Percentiles rank a stretch among this genome's conserved stretches.
Conservation (phyloP, 2,888 invertebrate genomes). For the Mimas tiliae region DNA sequence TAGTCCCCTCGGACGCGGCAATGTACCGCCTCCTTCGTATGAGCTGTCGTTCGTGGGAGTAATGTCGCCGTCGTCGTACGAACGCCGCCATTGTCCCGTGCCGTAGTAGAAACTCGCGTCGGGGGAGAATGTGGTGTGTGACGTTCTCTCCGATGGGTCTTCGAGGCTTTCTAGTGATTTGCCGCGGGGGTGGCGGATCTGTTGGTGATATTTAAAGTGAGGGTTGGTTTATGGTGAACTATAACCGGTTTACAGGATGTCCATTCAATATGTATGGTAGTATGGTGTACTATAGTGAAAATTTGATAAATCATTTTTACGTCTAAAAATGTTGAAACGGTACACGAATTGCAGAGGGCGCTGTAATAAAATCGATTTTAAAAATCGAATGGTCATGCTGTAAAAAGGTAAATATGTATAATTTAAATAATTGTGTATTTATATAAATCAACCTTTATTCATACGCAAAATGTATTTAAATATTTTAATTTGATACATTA, state of each 20-base stretch:
- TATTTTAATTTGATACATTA: slow-evolving; percentile 27
- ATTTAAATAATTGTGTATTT: not conserved
- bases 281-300: not conserved
- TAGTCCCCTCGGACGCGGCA: slow-evolving; percentile 93
- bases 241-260: not conserved
- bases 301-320: not conserved
- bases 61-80: slow-evolving; percentile 95
- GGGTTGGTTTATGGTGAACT: not conserved
- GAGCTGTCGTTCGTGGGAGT: slow-evolving; percentile 91
- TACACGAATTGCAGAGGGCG: not conserved
- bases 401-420: not conserved
- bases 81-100: slow-evolving; percentile 88
- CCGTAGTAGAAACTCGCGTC: slow-evolving; percentile 86
- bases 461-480: slow-evolving; percentile 27
- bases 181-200: slow-evolving; percentile 93
- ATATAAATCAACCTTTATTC: slow-evolving; percentile 13
- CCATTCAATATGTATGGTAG: no score
- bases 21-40: slow-evolving; percentile 91
- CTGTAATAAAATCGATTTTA: not conserved
- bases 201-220: slow-evolving; percentile 48
- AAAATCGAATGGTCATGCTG: not conserved
- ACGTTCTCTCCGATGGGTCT: slow-evolving; percentile 88
- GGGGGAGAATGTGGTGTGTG: slow-evolving; percentile 85
- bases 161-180: slow-evolving; percentile 94
- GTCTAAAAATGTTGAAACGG: not conserved